Percentiles rank a stretch among this genome's conserved stretches.
These are phyloP conservation scores for Sceliomorpha sp. DNA, from an alignment of 2,888 invertebrate species.

Conservation along the genomic window DNA sequence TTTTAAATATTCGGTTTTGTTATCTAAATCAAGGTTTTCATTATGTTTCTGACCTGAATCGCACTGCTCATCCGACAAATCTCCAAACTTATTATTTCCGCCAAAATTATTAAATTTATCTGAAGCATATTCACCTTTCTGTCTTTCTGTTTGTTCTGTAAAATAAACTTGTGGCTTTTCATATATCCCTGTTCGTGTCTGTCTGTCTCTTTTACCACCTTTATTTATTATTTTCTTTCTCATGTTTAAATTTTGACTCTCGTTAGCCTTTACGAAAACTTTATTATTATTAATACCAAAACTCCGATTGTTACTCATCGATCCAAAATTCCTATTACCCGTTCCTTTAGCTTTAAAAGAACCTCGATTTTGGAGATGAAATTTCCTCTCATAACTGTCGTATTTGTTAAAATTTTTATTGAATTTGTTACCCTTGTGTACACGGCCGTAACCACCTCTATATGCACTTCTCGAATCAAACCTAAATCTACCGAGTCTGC, in stretches of 20 bases:
- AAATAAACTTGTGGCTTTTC: not conserved
- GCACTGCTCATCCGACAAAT: not conserved
- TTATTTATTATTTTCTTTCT: not conserved
- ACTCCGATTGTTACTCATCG: not conserved
- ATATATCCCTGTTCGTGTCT: not conserved
- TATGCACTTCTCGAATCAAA: too few species aligned
- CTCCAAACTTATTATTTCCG: not conserved
- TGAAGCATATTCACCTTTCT: not conserved
- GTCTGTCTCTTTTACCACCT: not conserved
- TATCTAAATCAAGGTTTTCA: too few species aligned
- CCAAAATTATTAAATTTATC: not conserved
- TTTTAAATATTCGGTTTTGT: not conserved
- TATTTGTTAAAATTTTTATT: not conserved
- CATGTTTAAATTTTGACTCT: not conserved
- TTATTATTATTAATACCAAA: too few species aligned
- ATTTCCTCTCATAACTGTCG: too few species aligned
- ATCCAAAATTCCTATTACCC: too few species aligned
- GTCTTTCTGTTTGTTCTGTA: not conserved
- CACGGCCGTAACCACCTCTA: too few species aligned
- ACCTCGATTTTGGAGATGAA: too few species aligned
- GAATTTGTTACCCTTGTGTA: slow-evolving; percentile 10
- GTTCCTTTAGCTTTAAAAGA: too few species aligned
- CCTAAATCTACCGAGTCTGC: slow-evolving; percentile 3
- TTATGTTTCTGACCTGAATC: too few species aligned
- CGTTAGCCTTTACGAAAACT: not conserved